Evolutionary conservation across 2,888 invertebrate genomes (phyloP).

Genomic region (Lydus trimaculatus): DNA sequence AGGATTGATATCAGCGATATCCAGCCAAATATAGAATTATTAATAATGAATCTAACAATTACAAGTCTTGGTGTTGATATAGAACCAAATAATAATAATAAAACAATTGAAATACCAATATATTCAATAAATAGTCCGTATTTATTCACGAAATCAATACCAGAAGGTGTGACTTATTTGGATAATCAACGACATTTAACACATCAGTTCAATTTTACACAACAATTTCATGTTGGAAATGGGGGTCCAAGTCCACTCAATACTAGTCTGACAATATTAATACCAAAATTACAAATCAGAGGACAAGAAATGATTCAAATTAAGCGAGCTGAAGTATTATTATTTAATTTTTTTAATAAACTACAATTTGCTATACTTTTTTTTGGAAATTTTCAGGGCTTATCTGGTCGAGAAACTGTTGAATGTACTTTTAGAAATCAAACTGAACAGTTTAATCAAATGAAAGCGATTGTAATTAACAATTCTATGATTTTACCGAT

Average conservation of each 20-base stretch:
- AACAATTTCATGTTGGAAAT: conserved; percentile 41
- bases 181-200: conserved; percentile 29
- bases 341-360: conserved; percentile 1
- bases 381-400: not conserved
- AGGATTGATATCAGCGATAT: conserved; percentile 41
- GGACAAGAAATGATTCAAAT: conserved; percentile 22
- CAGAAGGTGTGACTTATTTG: conserved; percentile 38
- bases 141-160: conserved; percentile 36
- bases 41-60: conserved; percentile 42
- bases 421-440: not conserved
- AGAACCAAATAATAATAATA: conserved; percentile 38
- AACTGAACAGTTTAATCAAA: not conserved
- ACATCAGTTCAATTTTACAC: conserved; percentile 31
- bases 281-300: conserved; percentile 18
- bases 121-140: conserved; percentile 1
- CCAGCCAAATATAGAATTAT: conserved; percentile 21
- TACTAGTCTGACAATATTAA: conserved; percentile 20
- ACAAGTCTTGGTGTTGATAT: conserved; percentile 44
- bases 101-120: not conserved
- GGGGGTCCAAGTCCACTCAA: conserved; percentile 40
- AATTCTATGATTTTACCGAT: conserved; percentile 10
- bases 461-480: not conserved
- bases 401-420: not conserved
- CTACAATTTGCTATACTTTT: too few species aligned
- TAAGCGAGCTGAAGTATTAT: conserved; percentile 12